Base-by-base conservation (phyloP, 2,797 vertebrate species). In the Caiman crocodilus region DNA sequence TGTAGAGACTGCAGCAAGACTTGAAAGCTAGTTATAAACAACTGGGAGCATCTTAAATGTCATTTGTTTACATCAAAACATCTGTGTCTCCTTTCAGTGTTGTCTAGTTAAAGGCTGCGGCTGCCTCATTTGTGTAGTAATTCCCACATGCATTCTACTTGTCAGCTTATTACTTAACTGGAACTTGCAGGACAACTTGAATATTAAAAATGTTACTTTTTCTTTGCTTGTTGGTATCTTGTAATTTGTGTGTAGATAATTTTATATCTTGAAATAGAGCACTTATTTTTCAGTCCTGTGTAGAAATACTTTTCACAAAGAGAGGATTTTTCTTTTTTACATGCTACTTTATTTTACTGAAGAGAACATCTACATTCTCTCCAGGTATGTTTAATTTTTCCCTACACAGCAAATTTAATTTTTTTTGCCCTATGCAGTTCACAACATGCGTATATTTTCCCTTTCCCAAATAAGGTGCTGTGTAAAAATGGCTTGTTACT, bases 21-120 rank as follows among this genome's bases (percentile, higher is more conserved):
- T 95, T 80, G 87, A 92, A 82, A 82, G 75, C 50, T 78, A 60
- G 18, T 74, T 95, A 79, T 96, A 95, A 96, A 81, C 95, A 92
- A 93, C 94, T 89, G 71, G 85, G 96, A 73, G 87, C 13, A 65
- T 57, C 85, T 88, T 93, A 91, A 96, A 85, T 87, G 79, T 74
- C 67, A 84, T 83, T 69, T 94, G 63, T 96, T 96, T 95, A 91
- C 93, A 90, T 88, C 79, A 93, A 94, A 95, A 77, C 80, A 85
- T 96, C 76, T 94, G 75, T 88, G 69, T 94, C 85, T 67, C 88
- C 79, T 87, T 93, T 95, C 84, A 71, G 67, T 90, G 76, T 84
- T 79, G 64, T 76, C 23, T 74, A n/a, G 58, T 81, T 69, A 81
- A 81, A 42, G 90, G 84, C 50, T 61, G 6, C 59, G 79, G 78